Base-by-base conservation (phyloP, 2,888 invertebrate genomes). In the Rhodophaea formosa region DNA sequence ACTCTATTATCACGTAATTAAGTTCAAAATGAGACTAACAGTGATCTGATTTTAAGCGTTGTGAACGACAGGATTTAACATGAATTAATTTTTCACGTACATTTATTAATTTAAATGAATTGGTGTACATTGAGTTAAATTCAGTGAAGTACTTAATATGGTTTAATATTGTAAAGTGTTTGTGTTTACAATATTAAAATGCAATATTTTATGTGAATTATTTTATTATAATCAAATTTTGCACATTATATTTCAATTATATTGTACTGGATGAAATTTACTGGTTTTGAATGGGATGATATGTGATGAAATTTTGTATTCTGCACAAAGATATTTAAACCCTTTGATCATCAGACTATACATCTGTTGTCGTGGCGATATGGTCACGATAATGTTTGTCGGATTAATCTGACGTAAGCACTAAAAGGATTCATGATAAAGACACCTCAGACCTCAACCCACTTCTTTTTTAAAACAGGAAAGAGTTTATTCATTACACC, bases 1-100 rank as follows among this genome's bases (percentile, higher is more conserved):
- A 64, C 58, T 56, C 30, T 58, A 61, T 14, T 39, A 47, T 59
- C 51, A 56, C 32, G 59, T 23, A 43, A 57, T 52, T 59, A 45
- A 56, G 45, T 56, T 58, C 35, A 62, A 30, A 54, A 30, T 53
- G 17, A 15, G 29, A 47, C 42, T 42, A 46, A 5, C 45, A 35
- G 51, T 52, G 29, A 42, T 53, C 39, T n/a, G 53, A 29, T 16
- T 54, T 32, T 30, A 30, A 12, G 12, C n/a, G 30, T 15, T 14
- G n/a, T 23, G n/a, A 2, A n/a, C 17, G 30, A 35, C 39, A 6
- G 39, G 39, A 39, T 39, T 10, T 35, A 39, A n/a, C 10, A n/a
- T 39, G 39, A 39, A 12, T 39, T 39, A 39, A 23, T 2, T 35
- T 39, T 39, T 39, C n/a, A n/a, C 39, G 5, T 39, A 39, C 2